These are phyloP conservation scores for Bubo bubo DNA, from an alignment of 2,113 vertebrate species.

Conservation along the genomic window DNA sequence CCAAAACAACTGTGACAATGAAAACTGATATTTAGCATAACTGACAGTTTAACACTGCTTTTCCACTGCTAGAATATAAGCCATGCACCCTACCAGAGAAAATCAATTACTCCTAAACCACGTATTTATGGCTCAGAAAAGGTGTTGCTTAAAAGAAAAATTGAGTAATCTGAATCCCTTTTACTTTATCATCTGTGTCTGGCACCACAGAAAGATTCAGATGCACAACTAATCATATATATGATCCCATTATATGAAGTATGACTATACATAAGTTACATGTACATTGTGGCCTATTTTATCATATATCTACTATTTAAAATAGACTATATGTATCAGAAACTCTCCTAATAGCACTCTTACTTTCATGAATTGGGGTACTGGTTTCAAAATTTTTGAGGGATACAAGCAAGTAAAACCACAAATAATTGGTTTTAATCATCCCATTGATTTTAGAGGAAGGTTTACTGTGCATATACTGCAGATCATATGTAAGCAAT, in stretches of 20 bases:
- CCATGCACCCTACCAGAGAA: background rate
- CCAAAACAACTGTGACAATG: background rate
- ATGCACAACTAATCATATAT: background rate
- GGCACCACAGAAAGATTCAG: background rate
- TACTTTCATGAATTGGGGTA: fast-evolving
- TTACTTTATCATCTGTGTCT: background rate
- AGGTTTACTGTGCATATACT: background rate
- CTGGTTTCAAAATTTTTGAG: background rate
- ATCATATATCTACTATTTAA: background rate
- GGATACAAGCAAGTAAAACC: fast-evolving
- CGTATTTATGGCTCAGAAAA: background rate
- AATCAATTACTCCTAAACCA: constrained; percentile 20
- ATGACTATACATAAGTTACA: background rate
- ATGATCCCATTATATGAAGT: background rate
- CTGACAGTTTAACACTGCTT: background rate
- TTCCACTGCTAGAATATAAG: background rate
- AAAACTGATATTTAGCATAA: background rate
- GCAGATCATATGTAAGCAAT: background rate
- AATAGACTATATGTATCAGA: background rate
- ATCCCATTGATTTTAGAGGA: background rate
- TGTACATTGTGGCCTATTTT: background rate
- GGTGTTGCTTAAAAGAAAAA: background rate
- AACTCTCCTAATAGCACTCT: background rate
- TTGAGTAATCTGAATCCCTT: background rate
- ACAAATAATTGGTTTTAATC: background rate